phyloP scores from a whole-genome alignment of 2,113 vertebrate genomes.

The Oryzias woworae region DNA sequence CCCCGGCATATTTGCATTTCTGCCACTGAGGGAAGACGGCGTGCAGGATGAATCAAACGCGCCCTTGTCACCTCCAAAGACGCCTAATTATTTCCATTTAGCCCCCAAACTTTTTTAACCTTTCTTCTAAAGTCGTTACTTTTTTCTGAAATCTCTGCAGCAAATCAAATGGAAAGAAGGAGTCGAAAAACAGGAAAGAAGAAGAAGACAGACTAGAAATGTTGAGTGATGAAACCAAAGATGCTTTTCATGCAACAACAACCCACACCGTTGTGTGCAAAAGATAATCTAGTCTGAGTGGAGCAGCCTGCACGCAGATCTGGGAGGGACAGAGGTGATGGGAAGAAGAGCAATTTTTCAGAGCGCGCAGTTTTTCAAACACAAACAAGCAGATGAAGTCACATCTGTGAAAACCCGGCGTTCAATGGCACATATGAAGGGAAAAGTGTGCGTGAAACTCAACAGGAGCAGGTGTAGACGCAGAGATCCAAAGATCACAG shows the following conservation, averaged over 20 bases:
- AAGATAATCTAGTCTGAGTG: slow-evolving; percentile 57
- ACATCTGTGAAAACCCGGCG: background rate
- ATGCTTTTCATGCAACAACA: slow-evolving; percentile 55
- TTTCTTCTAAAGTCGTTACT: too few relatives aligned
- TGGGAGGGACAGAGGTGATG: slow-evolving; percentile 19
- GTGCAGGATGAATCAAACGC: slow-evolving; percentile 28
- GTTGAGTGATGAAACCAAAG: slow-evolving; percentile 63
- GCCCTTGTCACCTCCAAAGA: slow-evolving; percentile 25
- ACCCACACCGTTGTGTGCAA: slow-evolving; percentile 52
- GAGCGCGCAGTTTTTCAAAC: slow-evolving; percentile 40
- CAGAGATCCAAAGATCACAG: background rate
- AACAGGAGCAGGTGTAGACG: background rate
- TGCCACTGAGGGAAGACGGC: slow-evolving; percentile 1
- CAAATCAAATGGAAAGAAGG: slow-evolving; percentile 37
- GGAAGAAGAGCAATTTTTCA: slow-evolving; percentile 45
- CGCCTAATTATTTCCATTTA: slow-evolving; percentile 57
- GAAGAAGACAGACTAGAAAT: slow-evolving; percentile 12
- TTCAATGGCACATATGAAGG: slow-evolving; percentile 2
- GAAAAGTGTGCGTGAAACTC: background rate
- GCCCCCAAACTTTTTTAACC: slow-evolving; percentile 30
- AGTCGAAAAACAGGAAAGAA: slow-evolving; percentile 20
- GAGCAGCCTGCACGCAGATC: slow-evolving; percentile 40
- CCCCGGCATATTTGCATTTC: slow-evolving; percentile 30
- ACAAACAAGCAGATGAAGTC: slow-evolving; percentile 37
- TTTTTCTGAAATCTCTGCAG: too few relatives aligned